A percentile compares a stretch with the other conserved stretches of the same genome.
Evolutionary conservation across 1,140 invertebrate genomes (phyloP).

Genomic region (Ganaspis sp.): DNA sequence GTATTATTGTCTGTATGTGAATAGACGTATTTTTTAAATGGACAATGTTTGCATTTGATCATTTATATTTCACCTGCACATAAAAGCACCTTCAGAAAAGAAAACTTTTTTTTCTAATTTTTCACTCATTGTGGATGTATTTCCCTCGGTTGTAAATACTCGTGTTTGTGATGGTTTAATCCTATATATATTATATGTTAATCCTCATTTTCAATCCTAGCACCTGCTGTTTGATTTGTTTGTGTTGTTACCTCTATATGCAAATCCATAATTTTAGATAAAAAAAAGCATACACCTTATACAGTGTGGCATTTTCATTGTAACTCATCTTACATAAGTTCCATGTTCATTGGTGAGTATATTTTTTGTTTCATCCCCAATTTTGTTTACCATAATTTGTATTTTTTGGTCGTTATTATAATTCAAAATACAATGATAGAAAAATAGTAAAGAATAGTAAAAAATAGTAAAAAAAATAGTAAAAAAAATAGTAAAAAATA

Average conservation of each 20-base stretch:
- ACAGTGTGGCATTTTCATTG: conserved; percentile 60
- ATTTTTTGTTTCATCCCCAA: conserved; percentile 62
- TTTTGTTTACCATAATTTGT: not conserved
- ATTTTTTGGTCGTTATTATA: not conserved
- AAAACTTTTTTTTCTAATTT: conserved; percentile 38
- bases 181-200: conserved; percentile 16
- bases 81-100: conserved; percentile 37
- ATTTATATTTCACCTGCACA: conserved; percentile 59
- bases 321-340: conserved; percentile 66
- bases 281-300: conserved; percentile 57
- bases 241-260: conserved; percentile 38
- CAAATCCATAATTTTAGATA: conserved; percentile 50
- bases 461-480: too few species aligned
- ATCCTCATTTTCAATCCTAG: conserved; percentile 40
- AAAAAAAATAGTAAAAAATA: too few species aligned
- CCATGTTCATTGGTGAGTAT: conserved; percentile 70
- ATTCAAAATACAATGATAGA: too few species aligned
- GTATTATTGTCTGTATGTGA: conserved; percentile 61
- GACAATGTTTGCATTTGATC: conserved; percentile 69
- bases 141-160: conserved; percentile 56
- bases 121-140: conserved; percentile 50
- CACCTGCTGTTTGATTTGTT: conserved; percentile 43
- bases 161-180: conserved; percentile 30
- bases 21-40: conserved; percentile 68
- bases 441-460: too few species aligned